Evolutionary conservation across 2,113 vertebrate genomes (phyloP), one percentile per base, ranked within the genome.

Genomic region (Eudyptes chrysolophus): DNA sequence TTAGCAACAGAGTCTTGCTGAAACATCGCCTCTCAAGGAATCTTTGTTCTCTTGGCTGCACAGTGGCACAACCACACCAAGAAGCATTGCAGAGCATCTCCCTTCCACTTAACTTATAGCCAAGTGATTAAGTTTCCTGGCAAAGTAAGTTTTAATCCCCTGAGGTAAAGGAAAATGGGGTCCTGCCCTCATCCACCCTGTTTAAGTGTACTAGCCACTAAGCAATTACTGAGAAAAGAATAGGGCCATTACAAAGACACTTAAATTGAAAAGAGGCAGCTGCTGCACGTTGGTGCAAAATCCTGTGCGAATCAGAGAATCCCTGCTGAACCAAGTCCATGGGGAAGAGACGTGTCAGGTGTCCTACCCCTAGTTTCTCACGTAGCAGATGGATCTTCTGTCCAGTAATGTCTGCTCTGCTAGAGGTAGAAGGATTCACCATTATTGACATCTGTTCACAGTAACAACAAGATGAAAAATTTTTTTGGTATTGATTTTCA

Each of bases 261-360:
- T 94, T 68, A 20, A 10, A 60, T 19, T 83, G 74, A 85, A 64
- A 55, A 90, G 78, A 42, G 19, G 48, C 87, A 95, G 90, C 90
- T 93, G 88, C 52, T 82, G 70, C 2, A 2, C 1, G 2, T 51
- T 85, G 57, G 22, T 85, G 87, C n/a, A 84, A 92, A 88, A 64
- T 65, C 52, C 88, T 36, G 68, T 83, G 58, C 52, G 83, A 93
- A 94, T 88, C 52, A 57, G 92, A 84, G 70, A 85, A 95, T 92
- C 65, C 13, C 52, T 72, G 52, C 74, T 90, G 40, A 82, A 71
- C 21, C n/a, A 55, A 57, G 32, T 82, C 58, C 46, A 14, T 1
- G 3, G 34, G 40, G 46, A 66, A 86, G 49, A 65, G 55, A 25
- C 1, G 25, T 46, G 19, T 75, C 65, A 64, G 24, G 8, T 89